Base-by-base conservation (phyloP, 2,797 vertebrate species). In the Betta splendens region DNA sequence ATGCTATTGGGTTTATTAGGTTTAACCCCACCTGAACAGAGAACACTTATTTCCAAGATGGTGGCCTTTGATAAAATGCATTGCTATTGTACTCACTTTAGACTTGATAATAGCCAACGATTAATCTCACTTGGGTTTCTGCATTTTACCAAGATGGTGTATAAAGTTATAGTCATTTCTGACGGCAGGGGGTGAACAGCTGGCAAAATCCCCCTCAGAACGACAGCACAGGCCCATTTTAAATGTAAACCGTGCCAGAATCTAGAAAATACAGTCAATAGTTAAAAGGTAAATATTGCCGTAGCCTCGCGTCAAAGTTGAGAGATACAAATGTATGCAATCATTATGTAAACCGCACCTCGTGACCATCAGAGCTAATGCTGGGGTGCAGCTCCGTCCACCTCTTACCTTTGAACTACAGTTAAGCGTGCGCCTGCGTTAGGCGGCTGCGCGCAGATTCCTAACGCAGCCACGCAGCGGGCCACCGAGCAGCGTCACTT, bases 401-500 rank as follows among this genome's bases (percentile, higher is more conserved):
- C 38, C 40, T 38, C 6, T 6, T 23, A 2, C 9, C 32, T 9
- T 26, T 28, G 3, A 51, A 51, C n/a, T 12, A 33, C 25, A 43
- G 37, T 66, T 12, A 72, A 20, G 57, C 51, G 58, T 48, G 44
- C 55, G 55, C 42, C 64, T 45, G 33, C 60, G 52, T 45, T 37
- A 65, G 65, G 59, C 45, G 55, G 59, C 40, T 21, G 51, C 36
- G 52, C 11, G 29, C 22, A 35, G n/a, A 51, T 59, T 46, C 17
- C 15, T n/a, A 28, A 47, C 47, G 36, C 33, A 28, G n/a, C 26
- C 4, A 33, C 45, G 33, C 26, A n/a, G 16, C 22, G 15, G 17
- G 32, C 9, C 11, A 52, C 12, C 18, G 1, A 28, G 62, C 15
- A 11, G 38, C 62, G 20, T 3, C 74, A 92, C 95, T 94, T 92